phyloP scores from a whole-genome alignment of 2,113 vertebrate species.

The Cheilinus undulatus region DNA sequence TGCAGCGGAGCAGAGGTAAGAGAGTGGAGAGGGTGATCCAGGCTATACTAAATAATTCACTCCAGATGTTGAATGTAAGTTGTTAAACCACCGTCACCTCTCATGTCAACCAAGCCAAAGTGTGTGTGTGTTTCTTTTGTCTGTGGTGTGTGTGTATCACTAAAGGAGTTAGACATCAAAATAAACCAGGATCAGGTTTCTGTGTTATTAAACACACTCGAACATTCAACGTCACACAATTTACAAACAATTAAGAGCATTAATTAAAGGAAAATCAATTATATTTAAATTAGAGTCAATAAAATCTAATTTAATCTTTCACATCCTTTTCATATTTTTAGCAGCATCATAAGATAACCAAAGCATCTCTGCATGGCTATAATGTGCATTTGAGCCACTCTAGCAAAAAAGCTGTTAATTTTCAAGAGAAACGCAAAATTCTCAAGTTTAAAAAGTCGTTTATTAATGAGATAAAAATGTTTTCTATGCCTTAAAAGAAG shows the following conservation, averaged over 20 bases:
- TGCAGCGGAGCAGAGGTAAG: background rate
- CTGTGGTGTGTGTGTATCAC: background rate
- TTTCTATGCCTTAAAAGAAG: no score
- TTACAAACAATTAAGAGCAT: background rate
- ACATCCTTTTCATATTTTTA: no score
- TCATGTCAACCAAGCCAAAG: background rate
- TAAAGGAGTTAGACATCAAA: constrained; percentile 17
- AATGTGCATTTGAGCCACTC: no score
- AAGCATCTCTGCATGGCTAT: no score
- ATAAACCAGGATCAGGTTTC: background rate
- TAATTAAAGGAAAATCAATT: background rate
- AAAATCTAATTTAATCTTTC: no score
- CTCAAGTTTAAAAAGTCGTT: no score
- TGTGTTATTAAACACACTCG: background rate
- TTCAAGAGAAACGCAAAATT: no score
- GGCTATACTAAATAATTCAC: constrained; percentile 20
- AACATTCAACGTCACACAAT: no score
- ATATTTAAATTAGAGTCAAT: constrained; percentile 6
- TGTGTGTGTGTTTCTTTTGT: background rate
- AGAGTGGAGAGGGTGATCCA: background rate
- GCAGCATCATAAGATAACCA: no score
- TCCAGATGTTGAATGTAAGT: constrained; percentile 27
- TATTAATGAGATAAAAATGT: no score
- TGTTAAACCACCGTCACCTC: constrained; percentile 16
- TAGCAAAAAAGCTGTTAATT: no score